Conservation (phyloP, 2,888 invertebrate species). For the Thelaira solivaga region DNA sequence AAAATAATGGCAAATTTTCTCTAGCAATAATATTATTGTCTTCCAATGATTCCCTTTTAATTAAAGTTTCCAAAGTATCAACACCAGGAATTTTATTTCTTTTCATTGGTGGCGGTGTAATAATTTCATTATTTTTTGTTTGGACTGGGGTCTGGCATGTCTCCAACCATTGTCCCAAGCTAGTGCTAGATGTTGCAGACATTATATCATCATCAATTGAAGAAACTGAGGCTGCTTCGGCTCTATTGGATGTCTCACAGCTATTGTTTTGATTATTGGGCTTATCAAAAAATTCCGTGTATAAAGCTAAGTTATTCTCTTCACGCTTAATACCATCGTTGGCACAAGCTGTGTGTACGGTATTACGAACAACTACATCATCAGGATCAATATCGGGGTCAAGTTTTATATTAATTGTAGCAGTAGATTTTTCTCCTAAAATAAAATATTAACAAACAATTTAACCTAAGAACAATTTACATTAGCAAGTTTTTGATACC, state of each 20-base stretch:
- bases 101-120: slow-evolving; percentile 1
- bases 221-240: not conserved
- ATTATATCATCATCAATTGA: slow-evolving; percentile 24
- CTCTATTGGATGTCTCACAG: not conserved
- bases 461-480: not conserved
- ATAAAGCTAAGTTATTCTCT: not conserved
- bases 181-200: slow-evolving; percentile 13
- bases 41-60: slow-evolving; percentile 21
- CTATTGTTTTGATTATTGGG: slow-evolving; percentile 2
- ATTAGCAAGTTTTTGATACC: not conserved
- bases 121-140: not conserved
- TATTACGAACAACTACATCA: slow-evolving; percentile 24
- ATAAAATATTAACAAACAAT: not conserved
- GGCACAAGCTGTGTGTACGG: not conserved
- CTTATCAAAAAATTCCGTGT: slow-evolving; percentile 41
- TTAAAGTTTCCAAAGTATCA: not conserved
- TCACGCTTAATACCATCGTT: slow-evolving; percentile 22
- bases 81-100: not conserved
- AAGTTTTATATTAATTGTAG: slow-evolving; percentile 17
- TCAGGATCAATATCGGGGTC: slow-evolving; percentile 39
- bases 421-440: not conserved
- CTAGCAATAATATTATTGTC: not conserved
- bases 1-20: not conserved
- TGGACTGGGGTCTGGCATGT: slow-evolving; percentile 10
- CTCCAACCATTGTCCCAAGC: slow-evolving; percentile 42